These are phyloP conservation scores for Megaceryle torquata DNA, from an alignment of 2,113 vertebrate genomes.

Conservation along the genomic window DNA sequence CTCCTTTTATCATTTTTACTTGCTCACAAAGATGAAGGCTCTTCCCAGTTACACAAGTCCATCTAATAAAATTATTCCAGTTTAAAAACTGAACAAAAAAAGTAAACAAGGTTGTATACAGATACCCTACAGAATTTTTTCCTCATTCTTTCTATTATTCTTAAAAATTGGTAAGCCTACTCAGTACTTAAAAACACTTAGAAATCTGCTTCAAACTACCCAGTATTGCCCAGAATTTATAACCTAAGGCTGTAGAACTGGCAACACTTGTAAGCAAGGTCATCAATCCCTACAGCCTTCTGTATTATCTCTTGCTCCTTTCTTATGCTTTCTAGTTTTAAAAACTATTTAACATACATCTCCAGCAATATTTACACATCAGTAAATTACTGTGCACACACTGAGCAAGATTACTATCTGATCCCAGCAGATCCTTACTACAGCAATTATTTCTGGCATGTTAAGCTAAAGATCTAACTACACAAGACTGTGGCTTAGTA, in stretches of 20 bases:
- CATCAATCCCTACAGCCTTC: not conserved
- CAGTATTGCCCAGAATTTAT: not conserved
- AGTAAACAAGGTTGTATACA: not conserved
- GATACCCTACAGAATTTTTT: not conserved
- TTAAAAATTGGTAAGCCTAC: rapidly evolving
- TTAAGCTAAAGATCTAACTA: not conserved
- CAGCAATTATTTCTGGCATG: not conserved
- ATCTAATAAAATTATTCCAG: not conserved
- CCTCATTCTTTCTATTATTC: not conserved
- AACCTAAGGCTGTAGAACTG: not conserved
- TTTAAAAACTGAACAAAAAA: not conserved
- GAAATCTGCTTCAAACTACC: not conserved
- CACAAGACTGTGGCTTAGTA: not conserved
- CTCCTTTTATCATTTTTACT: constrained; percentile 1
- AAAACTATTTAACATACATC: not conserved
- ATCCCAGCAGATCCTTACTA: not conserved
- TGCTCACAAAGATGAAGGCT: not conserved
- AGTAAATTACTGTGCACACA: not conserved
- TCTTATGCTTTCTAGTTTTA: not conserved
- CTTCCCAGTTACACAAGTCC: not conserved
- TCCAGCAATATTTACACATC: not conserved
- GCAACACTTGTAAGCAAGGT: not conserved
- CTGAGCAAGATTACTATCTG: not conserved
- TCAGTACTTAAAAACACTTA: not conserved
- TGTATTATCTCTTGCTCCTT: not conserved